These are phyloP conservation scores for Paragorgia papillata DNA, from an alignment of 92 coral and sea anemone genomes.

Conservation along the genomic window DNA sequence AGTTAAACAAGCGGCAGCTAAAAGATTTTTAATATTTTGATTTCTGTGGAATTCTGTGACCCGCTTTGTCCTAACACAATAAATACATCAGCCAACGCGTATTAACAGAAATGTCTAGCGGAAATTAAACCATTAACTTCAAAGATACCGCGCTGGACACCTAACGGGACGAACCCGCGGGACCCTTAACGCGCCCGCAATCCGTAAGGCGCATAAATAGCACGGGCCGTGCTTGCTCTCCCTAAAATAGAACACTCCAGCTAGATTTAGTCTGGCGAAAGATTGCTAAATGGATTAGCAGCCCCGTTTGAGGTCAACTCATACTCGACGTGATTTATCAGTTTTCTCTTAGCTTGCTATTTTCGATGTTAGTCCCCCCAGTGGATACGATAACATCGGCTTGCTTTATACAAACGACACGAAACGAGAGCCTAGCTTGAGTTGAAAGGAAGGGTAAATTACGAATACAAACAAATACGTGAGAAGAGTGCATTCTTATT, in stretches of 20 bases:
- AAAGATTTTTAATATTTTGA: constrained; percentile 46
- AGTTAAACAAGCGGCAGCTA: constrained; percentile 27
- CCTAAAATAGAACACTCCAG: constrained; percentile 19
- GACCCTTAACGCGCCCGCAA: constrained; percentile 36
- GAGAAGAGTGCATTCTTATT: constrained; percentile 39
- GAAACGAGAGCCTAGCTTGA: constrained; percentile 19
- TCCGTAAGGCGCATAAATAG: constrained; percentile 28
- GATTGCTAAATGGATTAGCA: constrained; percentile 46
- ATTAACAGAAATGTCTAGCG: constrained; percentile 88
- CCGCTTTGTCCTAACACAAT: constrained; percentile 67
- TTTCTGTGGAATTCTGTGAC: constrained; percentile 64
- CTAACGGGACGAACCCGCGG: constrained; percentile 47
- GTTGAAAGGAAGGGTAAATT: constrained; percentile 7
- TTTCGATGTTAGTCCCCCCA: constrained; percentile 24
- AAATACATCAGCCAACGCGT: constrained; percentile 74
- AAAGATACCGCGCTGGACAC: constrained; percentile 71
- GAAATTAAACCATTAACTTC: constrained; percentile 98
- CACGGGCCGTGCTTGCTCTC: neutral
- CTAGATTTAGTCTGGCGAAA: constrained; percentile 37
- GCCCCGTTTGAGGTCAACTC: constrained; percentile 41
- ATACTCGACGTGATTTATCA: constrained; percentile 21
- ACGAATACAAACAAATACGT: constrained; percentile 41
- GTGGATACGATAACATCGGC: constrained; percentile 44
- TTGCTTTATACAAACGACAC: constrained; percentile 5
- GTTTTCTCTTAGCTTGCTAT: constrained; percentile 25